Conservation (phyloP, 2,797 vertebrate genomes). For the Pagetopsis macropterus region DNA sequence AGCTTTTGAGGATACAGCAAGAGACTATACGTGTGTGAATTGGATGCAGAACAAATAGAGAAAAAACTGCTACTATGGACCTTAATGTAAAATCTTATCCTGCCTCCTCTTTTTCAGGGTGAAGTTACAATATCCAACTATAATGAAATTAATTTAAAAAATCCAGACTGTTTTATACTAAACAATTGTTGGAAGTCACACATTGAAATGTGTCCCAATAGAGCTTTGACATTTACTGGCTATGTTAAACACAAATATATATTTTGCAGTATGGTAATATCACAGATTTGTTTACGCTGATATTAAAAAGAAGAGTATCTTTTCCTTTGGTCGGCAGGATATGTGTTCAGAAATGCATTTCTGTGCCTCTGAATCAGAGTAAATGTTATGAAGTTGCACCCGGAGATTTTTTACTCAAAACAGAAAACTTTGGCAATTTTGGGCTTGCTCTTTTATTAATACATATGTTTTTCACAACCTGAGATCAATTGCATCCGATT, state of each 20-base stretch:
- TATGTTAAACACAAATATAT: not conserved
- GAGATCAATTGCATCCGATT: not conserved
- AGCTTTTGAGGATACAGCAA: slow-evolving; percentile 34
- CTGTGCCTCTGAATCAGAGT: not conserved
- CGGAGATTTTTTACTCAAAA: not conserved
- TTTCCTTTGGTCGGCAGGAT: not conserved
- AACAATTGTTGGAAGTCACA: slow-evolving; percentile 6
- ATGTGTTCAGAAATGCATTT: not conserved
- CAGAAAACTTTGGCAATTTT: not conserved
- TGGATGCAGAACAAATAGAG: slow-evolving; percentile 11
- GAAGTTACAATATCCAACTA: not conserved
- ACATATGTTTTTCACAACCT: not conserved
- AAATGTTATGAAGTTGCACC: not conserved
- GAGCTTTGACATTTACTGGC: not conserved
- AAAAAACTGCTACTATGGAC: slow-evolving; percentile 14
- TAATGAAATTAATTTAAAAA: slow-evolving; percentile 6
- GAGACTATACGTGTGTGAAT: slow-evolving; percentile 10
- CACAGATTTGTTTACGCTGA: not conserved
- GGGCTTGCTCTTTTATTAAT: not conserved
- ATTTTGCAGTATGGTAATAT: not conserved
- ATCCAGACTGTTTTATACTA: not conserved
- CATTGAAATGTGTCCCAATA: not conserved
- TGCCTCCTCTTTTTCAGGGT: slow-evolving; percentile 23
- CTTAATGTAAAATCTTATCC: slow-evolving; percentile 33
- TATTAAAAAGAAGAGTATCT: not conserved